phyloP scores from a whole-genome alignment of 1,140 invertebrate genomes.

The Cotesia typhae region DNA sequence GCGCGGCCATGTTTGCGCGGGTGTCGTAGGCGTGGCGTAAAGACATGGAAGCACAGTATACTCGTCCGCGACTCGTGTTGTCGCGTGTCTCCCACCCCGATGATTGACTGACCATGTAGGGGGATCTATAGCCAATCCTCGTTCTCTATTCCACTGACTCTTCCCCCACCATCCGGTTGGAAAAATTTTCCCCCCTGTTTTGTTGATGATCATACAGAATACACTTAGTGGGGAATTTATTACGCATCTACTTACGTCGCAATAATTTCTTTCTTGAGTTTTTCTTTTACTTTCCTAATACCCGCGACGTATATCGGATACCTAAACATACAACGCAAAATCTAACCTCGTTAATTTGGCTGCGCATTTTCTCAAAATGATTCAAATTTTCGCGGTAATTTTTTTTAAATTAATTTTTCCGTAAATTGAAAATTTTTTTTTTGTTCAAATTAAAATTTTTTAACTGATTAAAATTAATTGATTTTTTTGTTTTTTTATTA shows the following conservation, averaged over 20 bases:
- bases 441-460: conserved; percentile 1
- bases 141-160: conserved; percentile 6
- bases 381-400: neutral
- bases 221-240: conserved; percentile 42
- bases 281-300: conserved; percentile 2
- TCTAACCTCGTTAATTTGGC: neutral
- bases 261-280: conserved; percentile 16
- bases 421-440: neutral
- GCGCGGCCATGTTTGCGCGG: conserved; percentile 66
- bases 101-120: conserved; percentile 19
- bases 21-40: conserved; percentile 60
- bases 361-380: conserved; percentile 1
- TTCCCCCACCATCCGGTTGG: neutral
- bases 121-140: conserved; percentile 22
- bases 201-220: conserved; percentile 37
- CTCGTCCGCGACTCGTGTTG: conserved; percentile 29
- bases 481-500: conserved; percentile 47
- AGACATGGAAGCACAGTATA: conserved; percentile 24
- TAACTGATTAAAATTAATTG: neutral
- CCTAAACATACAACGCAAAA: no score
- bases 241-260: conserved; percentile 36
- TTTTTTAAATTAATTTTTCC: neutral
- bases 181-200: conserved; percentile 16
- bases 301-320: neutral
- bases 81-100: conserved; percentile 43